Base-by-base conservation (phyloP, 1,140 invertebrate species). In the Plectrocnemia conspersa region DNA sequence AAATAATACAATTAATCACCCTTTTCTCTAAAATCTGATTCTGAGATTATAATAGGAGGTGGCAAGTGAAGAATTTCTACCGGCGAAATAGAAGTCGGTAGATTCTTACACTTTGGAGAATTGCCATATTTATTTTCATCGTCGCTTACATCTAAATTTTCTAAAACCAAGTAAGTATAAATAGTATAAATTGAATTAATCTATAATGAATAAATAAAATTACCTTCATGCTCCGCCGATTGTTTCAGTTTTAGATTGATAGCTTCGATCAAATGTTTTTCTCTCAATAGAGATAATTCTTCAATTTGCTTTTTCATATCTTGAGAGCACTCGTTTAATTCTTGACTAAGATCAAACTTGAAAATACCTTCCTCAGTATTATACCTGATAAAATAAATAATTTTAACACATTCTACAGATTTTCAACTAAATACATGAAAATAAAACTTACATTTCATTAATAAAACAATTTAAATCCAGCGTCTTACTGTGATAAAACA, bases 1-100 rank as follows among this genome's bases (percentile, higher is more conserved):
- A 33, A 33, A 33, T 3, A 3, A 3, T 3, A 3, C 32, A 33
- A 2, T 2, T 32, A 18, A 16, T 32, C 15, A 73, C 72, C 72
- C 64, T 74, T 75, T 56, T 75, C 72, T 32, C 68, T 61, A 50
- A 75, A 71, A 47, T 73, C 70, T 0, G 70, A 69, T 54, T 75
- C 73, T 0, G 73, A 72, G 40, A 73, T 75, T 47, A 73, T 58
- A 21, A 73, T 59, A 40, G 70, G 68, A 25, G 68, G 63, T 19
- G 64, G 59, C n/a, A n/a, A n/a, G n/a, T n/a, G n/a, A 29, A 48
- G 21, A 11, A 15, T 44, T 22, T 41, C 40, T 29, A 42, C 25
- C n/a, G 38, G 5, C 7, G 50, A n/a, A 52, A 52, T 7, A 18
- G 32, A n/a, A n/a, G 11, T 35, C 46, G 24, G 18, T 27, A 29